Conservation (phyloP, 2,888 invertebrate species). For the Eilema caniola region DNA sequence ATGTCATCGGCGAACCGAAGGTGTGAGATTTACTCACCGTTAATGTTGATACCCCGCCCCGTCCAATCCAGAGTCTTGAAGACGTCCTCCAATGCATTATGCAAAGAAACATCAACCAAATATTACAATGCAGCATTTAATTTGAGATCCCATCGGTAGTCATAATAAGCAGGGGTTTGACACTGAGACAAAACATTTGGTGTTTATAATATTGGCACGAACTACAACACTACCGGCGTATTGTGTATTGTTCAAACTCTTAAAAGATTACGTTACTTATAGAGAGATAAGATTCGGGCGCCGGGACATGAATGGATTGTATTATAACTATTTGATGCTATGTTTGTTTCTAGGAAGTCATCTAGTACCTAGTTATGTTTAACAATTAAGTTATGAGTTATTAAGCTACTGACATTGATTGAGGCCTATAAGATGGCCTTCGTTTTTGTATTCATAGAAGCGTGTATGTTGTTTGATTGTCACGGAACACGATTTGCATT, state of each 20-base stretch:
- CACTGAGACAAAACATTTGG: conserved; percentile 61
- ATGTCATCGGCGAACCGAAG: too few species aligned
- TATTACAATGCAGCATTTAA: conserved; percentile 28
- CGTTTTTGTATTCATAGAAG: conserved; percentile 4
- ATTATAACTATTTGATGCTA: conserved; percentile 5
- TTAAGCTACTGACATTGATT: neutral
- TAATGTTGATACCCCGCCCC: too few species aligned
- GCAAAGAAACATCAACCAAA: conserved; percentile 9
- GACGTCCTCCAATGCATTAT: too few species aligned
- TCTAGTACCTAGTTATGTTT: conserved; percentile 11
- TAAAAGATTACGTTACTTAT: conserved; percentile 43
- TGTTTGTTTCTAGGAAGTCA: conserved; percentile 33
- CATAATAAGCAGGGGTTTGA: conserved; percentile 60
- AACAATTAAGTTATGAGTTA: conserved; percentile 2
- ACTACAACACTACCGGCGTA: conserved; percentile 41
- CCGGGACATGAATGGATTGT: conserved; percentile 25
- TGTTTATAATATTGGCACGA: conserved; percentile 63
- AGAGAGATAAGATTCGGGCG: conserved; percentile 47
- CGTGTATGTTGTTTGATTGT: neutral
- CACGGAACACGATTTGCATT: neutral
- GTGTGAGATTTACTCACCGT: too few species aligned
- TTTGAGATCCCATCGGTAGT: conserved; percentile 47
- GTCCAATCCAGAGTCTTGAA: too few species aligned
- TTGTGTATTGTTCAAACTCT: conserved; percentile 62
- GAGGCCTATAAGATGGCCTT: neutral